Base-by-base conservation (phyloP, 2,888 invertebrate genomes). In the Hydrotaea cyrtoneurina region DNA sequence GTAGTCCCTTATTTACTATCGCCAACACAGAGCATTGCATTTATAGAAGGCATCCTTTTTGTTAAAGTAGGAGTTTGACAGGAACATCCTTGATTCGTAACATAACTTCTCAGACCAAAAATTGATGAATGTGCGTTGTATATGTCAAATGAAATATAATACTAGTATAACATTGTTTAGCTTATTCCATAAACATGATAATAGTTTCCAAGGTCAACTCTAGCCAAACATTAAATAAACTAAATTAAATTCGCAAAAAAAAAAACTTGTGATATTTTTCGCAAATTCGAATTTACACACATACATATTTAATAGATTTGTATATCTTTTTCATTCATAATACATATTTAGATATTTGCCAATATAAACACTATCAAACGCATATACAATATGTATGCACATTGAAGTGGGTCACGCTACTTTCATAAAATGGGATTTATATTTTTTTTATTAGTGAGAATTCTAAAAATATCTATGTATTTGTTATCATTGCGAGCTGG, bases 331-430 rank as follows among this genome's bases (percentile, higher is more conserved):
- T 50, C 8, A 50, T 50, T 50, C 13, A n/a, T 50, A 50, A 15
- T n/a, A 50, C 50, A 50, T 50, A n/a, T 50, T 50, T n/a, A 50
- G n/a, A 50, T 50, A 50, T n/a, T n/a, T n/a, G 13, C 50, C n/a
- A n/a, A 39, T 13, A 39, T 39, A 39, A 8, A 39, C 39, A 39
- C 10, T 13, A 10, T 13, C 39, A 10, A 8, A 39, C 39, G 39
- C 39, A 8, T 39, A 39, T n/a, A 39, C 7, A 8, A 39, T 39
- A 39, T 11, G 10, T 8, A 39, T 39, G 3, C 7, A 31, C 31
- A 31, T 31, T 31, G 7, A 31, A 31, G 31, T 31, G 31, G 31
- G 31, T 31, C 2, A 43, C 7, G 43, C 2, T 10, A n/a, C n/a
- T n/a, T n/a, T n/a, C n/a, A n/a, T n/a, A n/a, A n/a, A n/a, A n/a